phyloP scores from a whole-genome alignment of 2,888 invertebrate species.

The Alentia gelatinosa region DNA sequence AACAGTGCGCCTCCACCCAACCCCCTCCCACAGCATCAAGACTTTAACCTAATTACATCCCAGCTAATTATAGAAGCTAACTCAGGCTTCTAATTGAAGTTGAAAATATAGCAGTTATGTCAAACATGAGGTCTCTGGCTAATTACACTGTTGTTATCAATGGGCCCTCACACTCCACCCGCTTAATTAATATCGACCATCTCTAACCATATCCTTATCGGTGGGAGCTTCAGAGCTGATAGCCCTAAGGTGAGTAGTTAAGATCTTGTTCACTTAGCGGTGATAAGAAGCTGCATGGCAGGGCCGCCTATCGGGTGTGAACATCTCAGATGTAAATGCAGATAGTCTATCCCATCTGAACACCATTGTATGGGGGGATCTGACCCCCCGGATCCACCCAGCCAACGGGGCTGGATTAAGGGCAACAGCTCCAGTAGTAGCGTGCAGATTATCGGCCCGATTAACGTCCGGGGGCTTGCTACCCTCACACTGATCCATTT shows the following conservation, averaged over 20 bases:
- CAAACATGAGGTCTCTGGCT: neutral
- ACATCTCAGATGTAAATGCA: slow-evolving; percentile 23
- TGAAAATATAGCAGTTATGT: neutral
- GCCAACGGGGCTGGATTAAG: neutral
- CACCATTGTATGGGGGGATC: neutral
- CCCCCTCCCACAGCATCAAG: neutral
- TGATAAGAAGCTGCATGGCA: neutral
- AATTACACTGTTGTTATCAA: neutral
- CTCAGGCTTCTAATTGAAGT: neutral
- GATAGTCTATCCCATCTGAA: neutral
- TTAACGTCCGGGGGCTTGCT: neutral
- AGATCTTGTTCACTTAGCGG: slow-evolving; percentile 16
- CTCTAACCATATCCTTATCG: neutral
- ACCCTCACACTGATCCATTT: too few species aligned
- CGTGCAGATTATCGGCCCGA: slow-evolving; percentile 1
- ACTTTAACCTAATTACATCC: neutral
- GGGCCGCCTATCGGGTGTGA: slow-evolving; percentile 21
- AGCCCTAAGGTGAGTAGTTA: slow-evolving; percentile 11
- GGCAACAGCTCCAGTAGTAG: neutral
- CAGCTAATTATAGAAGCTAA: neutral
- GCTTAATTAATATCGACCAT: too few species aligned
- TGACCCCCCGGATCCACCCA: too few species aligned
- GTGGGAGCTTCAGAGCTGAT: neutral
- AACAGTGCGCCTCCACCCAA: neutral
- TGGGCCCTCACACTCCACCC: too few species aligned